These are phyloP conservation scores for Tridacna crocea DNA, from an alignment of 2,888 invertebrate genomes.

Conservation along the genomic window DNA sequence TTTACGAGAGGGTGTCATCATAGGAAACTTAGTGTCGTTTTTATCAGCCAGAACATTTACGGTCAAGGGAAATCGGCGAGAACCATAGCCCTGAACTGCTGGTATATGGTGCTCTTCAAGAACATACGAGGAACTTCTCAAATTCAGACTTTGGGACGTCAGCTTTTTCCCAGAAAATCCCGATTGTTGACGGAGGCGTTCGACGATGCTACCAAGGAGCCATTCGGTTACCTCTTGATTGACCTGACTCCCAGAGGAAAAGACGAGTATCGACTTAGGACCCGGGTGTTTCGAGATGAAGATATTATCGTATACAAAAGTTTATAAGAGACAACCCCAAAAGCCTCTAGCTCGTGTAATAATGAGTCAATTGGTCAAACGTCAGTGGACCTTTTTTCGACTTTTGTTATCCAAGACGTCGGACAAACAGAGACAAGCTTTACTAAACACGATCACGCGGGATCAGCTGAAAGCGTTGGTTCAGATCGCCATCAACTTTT, in stretches of 20 bases:
- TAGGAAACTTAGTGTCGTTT: conserved; percentile 36
- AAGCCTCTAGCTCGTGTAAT: not conserved
- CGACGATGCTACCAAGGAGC: too few relatives aligned
- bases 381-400: conserved; percentile 22
- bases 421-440: conserved; percentile 10
- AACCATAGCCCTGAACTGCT: conserved; percentile 42
- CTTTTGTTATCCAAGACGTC: conserved; percentile 27
- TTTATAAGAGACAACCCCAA: conserved; percentile 16
- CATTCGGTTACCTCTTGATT: too few relatives aligned
- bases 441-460: conserved; percentile 18
- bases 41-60: conserved; percentile 48
- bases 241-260: too few relatives aligned
- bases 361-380: conserved; percentile 31
- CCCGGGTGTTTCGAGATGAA: too few relatives aligned
- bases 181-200: too few relatives aligned
- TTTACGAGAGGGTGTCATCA: conserved; percentile 50
- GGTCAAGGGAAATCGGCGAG: conserved; percentile 43
- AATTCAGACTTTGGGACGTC: too few relatives aligned
- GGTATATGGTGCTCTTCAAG: too few relatives aligned
- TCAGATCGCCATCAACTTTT: not conserved
- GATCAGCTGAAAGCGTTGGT: not conserved
- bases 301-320: conserved; percentile 22
- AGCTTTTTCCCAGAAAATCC: too few relatives aligned
- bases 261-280: too few relatives aligned
- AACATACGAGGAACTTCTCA: too few relatives aligned